A percentile compares a stretch with the other conserved stretches of the same genome.
phyloP scores from a whole-genome alignment of 2,113 vertebrate genomes.

The Spea bombifrons region DNA sequence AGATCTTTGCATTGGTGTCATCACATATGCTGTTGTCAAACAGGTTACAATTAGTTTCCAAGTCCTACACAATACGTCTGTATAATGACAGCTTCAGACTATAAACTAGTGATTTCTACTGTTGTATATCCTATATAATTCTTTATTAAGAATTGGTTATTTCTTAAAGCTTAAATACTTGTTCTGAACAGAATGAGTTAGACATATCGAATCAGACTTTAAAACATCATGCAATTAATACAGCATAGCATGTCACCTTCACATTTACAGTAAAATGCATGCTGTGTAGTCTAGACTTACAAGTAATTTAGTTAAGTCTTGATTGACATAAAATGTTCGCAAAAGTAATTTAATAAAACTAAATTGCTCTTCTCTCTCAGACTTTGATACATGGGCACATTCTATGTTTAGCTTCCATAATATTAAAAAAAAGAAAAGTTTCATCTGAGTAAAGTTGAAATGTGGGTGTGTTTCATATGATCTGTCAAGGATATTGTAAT shows the following conservation, averaged over 20 bases:
- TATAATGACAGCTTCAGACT: too few species aligned
- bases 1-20: too few species aligned
- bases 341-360: constrained; percentile 14
- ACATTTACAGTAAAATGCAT: constrained; percentile 18
- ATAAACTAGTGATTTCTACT: too few species aligned
- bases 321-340: constrained; percentile 17
- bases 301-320: constrained; percentile 12
- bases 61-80: too few species aligned
- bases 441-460: not conserved
- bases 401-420: not conserved
- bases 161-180: not conserved
- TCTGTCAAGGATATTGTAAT: not conserved
- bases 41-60: too few species aligned
- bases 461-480: constrained; percentile 26
- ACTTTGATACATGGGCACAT: not conserved
- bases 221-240: not conserved
- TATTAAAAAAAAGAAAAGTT: not conserved
- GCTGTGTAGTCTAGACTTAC: constrained; percentile 26
- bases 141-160: too few species aligned
- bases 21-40: too few species aligned
- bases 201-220: not conserved
- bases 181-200: not conserved
- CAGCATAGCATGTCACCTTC: not conserved
- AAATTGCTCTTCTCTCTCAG: not conserved
- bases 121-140: too few species aligned